phyloP scores from a whole-genome alignment of 2,797 vertebrate species.

The Helarctos malayanus region DNA sequence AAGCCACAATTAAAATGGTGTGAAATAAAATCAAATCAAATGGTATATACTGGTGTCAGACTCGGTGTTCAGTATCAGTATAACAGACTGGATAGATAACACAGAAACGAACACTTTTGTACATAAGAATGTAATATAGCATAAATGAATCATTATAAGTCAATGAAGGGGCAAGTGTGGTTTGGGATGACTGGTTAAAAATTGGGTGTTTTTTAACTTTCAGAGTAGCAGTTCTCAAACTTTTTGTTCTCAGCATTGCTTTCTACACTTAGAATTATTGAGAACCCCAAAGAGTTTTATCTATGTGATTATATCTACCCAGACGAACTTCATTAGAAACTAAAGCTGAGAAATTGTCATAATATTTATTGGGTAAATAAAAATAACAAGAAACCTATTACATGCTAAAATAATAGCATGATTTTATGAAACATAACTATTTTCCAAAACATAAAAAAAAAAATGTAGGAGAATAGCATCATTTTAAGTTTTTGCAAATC shows the following conservation, averaged over 20 bases:
- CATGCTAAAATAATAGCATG: not conserved
- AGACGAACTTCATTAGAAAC: not conserved
- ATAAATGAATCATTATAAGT: not conserved
- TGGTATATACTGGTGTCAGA: not conserved
- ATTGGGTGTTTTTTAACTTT: not conserved
- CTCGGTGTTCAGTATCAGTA: not conserved
- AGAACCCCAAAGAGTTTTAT: not conserved
- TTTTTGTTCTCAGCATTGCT: not conserved
- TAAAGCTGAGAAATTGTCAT: slow-evolving; percentile 29
- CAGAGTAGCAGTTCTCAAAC: not conserved
- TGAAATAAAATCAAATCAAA: slow-evolving; percentile 47
- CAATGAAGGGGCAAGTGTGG: not conserved
- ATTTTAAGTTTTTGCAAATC: slow-evolving; percentile 27
- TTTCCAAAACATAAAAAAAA: slow-evolving; percentile 29
- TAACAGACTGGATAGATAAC: not conserved
- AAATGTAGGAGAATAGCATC: slow-evolving; percentile 8
- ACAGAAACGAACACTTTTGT: not conserved
- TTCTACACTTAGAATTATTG: not conserved
- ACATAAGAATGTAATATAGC: not conserved
- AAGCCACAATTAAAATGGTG: slow-evolving; percentile 10
- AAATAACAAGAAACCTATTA: slow-evolving; percentile 1
- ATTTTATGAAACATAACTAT: slow-evolving; percentile 33
- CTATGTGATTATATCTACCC: not conserved
- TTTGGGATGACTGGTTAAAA: not conserved
- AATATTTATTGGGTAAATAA: slow-evolving; percentile 37